phyloP scores from a whole-genome alignment of 2,797 vertebrate species.

The Philypnodon macrostomus region DNA sequence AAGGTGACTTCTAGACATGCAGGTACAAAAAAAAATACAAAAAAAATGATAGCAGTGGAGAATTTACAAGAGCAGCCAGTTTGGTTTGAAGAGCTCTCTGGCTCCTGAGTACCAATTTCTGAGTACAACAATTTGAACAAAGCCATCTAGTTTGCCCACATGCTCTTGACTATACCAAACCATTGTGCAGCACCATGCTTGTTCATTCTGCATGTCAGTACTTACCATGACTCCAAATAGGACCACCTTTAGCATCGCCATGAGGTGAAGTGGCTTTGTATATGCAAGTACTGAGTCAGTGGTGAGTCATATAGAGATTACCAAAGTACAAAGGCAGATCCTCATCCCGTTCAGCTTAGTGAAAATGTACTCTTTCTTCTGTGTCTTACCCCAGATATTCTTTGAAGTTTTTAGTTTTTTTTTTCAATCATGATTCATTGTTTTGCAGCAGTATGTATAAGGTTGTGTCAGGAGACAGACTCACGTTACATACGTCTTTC shows the following conservation, averaged over 20 bases:
- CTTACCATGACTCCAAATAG: neutral
- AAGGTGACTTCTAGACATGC: conserved; percentile 34
- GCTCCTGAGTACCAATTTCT: conserved; percentile 58
- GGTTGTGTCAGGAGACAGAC: no score
- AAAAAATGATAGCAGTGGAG: conserved; percentile 27
- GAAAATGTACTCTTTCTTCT: neutral
- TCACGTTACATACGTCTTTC: no score
- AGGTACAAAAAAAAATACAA: conserved; percentile 32
- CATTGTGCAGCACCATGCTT: conserved; percentile 37
- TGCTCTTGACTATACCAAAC: conserved; percentile 61
- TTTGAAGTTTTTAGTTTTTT: no score
- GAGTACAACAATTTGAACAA: conserved; percentile 59
- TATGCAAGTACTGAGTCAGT: neutral
- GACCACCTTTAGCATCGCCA: neutral
- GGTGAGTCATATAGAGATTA: conserved; percentile 2
- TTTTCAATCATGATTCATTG: no score
- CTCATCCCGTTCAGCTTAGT: no score
- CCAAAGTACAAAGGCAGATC: no score
- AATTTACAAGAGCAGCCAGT: conserved; percentile 47
- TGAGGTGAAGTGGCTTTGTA: neutral
- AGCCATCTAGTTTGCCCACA: conserved; percentile 59
- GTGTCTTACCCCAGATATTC: no score
- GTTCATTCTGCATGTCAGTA: neutral
- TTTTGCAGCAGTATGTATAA: no score
- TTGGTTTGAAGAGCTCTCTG: conserved; percentile 49